These are phyloP conservation scores for Paramormyrops kingsleyae DNA, from an alignment of 2,113 vertebrate species.

Conservation along the genomic window DNA sequence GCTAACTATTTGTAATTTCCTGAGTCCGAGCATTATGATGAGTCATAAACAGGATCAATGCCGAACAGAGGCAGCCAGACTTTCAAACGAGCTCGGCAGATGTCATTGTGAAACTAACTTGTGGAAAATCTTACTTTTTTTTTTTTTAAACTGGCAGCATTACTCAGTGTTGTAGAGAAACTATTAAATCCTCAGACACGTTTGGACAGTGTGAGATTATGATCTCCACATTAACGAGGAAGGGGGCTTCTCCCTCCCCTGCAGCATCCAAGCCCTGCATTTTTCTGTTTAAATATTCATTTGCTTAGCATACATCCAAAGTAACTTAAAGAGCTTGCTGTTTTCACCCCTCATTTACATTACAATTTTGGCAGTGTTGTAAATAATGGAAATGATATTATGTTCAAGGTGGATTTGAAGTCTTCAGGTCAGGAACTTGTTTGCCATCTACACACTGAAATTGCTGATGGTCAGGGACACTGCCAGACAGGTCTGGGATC, in stretches of 20 bases:
- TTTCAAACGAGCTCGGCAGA: neutral
- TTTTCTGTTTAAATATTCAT: slow-evolving; percentile 12
- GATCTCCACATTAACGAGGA: neutral
- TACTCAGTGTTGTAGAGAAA: too few relatives aligned
- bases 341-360: neutral
- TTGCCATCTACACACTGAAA: neutral
- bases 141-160: neutral
- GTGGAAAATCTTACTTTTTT: neutral
- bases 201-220: neutral
- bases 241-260: neutral
- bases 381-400: neutral
- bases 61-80: slow-evolving; percentile 27
- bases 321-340: neutral
- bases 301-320: neutral
- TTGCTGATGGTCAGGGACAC: neutral
- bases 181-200: neutral
- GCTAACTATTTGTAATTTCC: neutral
- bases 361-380: neutral
- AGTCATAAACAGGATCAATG: slow-evolving; percentile 44
- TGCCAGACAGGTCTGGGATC: neutral
- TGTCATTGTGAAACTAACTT: neutral
- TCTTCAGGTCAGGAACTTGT: neutral
- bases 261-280: neutral
- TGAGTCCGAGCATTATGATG: slow-evolving; percentile 33
- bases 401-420: neutral